A percentile compares a stretch with the other conserved stretches of the same genome.
phyloP scores from a whole-genome alignment of 2,888 invertebrate species.

The Merodon equestris region DNA sequence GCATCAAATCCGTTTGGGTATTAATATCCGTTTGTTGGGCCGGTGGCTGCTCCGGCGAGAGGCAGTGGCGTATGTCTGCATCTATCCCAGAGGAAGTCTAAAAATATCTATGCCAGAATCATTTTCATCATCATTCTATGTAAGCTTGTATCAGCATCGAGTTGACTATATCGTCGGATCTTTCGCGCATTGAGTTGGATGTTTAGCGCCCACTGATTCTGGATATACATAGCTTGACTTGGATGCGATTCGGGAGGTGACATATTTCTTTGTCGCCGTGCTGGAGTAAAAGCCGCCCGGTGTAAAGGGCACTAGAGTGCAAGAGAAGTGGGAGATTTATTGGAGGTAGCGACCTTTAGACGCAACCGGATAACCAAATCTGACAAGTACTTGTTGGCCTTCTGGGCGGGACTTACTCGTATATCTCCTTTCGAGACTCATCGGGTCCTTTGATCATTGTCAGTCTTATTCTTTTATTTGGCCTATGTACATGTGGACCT shows the following conservation, averaged over 20 bases:
- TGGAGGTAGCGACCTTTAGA: slow-evolving; percentile 43
- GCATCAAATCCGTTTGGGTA: slow-evolving; percentile 34
- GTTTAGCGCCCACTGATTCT: slow-evolving; percentile 61
- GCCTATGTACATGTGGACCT: no score
- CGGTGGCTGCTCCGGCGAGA: slow-evolving; percentile 3
- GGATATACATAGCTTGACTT: slow-evolving; percentile 41
- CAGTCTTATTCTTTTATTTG: no score
- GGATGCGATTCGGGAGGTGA: slow-evolving; percentile 37
- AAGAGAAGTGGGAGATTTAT: slow-evolving; percentile 30
- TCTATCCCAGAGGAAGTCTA: slow-evolving; percentile 58
- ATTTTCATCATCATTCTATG: slow-evolving; percentile 35
- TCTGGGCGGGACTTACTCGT: no score
- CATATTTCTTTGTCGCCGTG: slow-evolving; percentile 32
- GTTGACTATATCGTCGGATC: slow-evolving; percentile 41
- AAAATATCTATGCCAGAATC: slow-evolving; percentile 49
- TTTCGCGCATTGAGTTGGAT: slow-evolving; percentile 32
- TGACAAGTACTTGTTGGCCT: no score
- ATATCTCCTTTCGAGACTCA: no score
- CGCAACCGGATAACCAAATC: not conserved
- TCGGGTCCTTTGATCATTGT: no score
- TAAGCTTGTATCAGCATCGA: no score
- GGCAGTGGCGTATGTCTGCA: slow-evolving; percentile 24
- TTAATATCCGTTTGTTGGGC: slow-evolving; percentile 36
- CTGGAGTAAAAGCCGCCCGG: slow-evolving; percentile 9
- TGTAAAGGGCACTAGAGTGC: slow-evolving; percentile 32